phyloP scores from a whole-genome alignment of 2,888 invertebrate genomes.

The Cheilosia urbana region DNA sequence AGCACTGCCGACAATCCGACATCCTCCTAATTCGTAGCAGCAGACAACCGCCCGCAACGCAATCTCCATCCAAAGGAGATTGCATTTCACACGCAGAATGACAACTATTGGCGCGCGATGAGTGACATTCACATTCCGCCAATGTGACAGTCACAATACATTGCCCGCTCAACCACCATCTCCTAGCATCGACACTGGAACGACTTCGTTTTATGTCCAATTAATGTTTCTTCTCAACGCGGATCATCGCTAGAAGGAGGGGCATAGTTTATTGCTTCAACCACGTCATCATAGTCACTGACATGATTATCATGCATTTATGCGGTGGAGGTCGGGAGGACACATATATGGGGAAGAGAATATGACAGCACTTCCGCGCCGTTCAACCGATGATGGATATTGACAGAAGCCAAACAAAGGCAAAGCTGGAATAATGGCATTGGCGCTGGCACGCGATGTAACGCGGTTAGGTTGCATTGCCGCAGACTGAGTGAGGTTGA shows the following conservation, averaged over 20 bases:
- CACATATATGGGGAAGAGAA: slow-evolving; percentile 3
- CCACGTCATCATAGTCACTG: slow-evolving; percentile 67
- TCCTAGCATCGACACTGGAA: slow-evolving; percentile 12
- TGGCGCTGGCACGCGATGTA: slow-evolving; percentile 62
- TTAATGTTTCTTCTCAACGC: slow-evolving; percentile 61
- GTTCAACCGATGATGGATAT: slow-evolving; percentile 54
- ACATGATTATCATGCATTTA: slow-evolving; percentile 58
- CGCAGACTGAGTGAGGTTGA: slow-evolving; percentile 20
- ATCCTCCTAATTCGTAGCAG: slow-evolving; percentile 15
- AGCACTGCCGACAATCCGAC: not conserved
- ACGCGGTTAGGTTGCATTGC: slow-evolving; percentile 39
- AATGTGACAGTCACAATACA: slow-evolving; percentile 56
- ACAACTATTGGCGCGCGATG: slow-evolving; percentile 57
- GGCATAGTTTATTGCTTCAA: slow-evolving; percentile 56
- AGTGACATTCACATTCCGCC: slow-evolving; percentile 60
- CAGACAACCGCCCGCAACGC: slow-evolving; percentile 1
- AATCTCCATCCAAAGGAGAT: slow-evolving; percentile 38
- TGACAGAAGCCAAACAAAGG: slow-evolving; percentile 73
- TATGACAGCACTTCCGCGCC: slow-evolving; percentile 53
- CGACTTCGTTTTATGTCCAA: slow-evolving; percentile 60
- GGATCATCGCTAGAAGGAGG: slow-evolving; percentile 24
- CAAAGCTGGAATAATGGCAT: slow-evolving; percentile 21
- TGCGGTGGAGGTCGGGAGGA: not conserved
- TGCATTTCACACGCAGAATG: slow-evolving; percentile 58
- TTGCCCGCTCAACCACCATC: slow-evolving; percentile 34